Base-by-base conservation (phyloP, 2,113 vertebrate species). In the Stercorarius parasiticus region DNA sequence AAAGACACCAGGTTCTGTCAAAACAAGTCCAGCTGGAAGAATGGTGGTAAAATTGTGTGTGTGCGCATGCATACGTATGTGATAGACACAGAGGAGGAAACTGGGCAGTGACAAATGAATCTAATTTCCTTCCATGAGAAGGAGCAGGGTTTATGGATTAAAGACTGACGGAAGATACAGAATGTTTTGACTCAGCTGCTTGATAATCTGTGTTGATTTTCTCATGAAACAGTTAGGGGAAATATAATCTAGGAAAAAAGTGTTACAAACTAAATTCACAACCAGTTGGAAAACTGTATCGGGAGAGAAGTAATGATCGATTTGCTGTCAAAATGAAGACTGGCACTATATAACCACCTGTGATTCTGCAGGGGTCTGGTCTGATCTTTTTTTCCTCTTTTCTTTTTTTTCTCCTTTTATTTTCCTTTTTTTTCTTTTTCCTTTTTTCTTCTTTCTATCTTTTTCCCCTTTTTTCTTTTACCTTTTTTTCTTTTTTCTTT, bases 291-390 rank as follows among this genome's bases (percentile, higher is more conserved):
- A 94, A 90, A 72, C 23, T 49, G 30, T 21, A 67, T 32, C 20
- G 52, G 52, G 85, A 76, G 74, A 94, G 23, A 55, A 74, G 18
- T 43, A 80, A 65, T 80, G 66, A 88, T 76, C 52, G 52, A 92
- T 95, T 93, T 72, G 23, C 47, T 93, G 66, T 88, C 82, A 73
- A 61, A 73, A 73, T 83, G 26, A 86, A 70, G 53, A 38, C 18
- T 23, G 32, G 32, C 5, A 13, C 34, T 61, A 22, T 64, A n/a
- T 40, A 82, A 67, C 7, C 12, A 71, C 21, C 16, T 62, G 38
- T 58, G 42, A 62, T 91, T 84, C 36, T 81, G 15, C 36, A 32
- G 34, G 7, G 1, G 3, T 58, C 10, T 36, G 3, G 5, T 80
- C 16, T 67, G 11, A n/a, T 17, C 1, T 29, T 26, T 21, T 21